Evolutionary conservation across 2,888 invertebrate genomes (phyloP).

Genomic region (Drosophila robusta): DNA sequence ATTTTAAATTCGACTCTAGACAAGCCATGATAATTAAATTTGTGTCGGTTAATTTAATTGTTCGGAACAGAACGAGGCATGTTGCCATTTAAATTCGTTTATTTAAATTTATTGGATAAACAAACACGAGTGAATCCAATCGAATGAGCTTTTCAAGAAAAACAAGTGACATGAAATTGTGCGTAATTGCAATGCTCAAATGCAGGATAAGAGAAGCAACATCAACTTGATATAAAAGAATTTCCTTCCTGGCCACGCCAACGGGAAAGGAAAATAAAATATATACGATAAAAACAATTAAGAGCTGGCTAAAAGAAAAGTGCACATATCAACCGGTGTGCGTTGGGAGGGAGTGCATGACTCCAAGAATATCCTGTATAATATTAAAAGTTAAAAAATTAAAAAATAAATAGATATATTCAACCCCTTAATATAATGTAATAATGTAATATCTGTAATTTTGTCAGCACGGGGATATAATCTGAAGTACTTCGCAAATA

Average conservation of each 20-base stretch:
- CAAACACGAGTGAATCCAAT: background rate
- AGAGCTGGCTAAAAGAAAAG: slow-evolving; percentile 11
- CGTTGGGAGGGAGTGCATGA: background rate
- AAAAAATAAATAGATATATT: too few species aligned
- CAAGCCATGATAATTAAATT: slow-evolving; percentile 9
- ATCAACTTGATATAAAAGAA: slow-evolving; percentile 7
- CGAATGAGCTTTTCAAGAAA: background rate
- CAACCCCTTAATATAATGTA: too few species aligned
- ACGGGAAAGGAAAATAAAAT: slow-evolving; percentile 12
- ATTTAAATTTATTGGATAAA: background rate
- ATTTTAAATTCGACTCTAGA: background rate
- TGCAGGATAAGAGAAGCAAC: background rate
- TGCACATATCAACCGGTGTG: background rate
- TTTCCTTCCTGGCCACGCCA: slow-evolving; percentile 28
- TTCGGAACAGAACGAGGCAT: background rate
- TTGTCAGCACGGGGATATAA: too few species aligned
- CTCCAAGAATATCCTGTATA: background rate
- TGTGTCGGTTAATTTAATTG: background rate
- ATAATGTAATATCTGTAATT: too few species aligned
- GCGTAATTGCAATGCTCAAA: slow-evolving; percentile 10
- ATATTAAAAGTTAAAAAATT: too few species aligned
- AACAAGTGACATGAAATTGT: background rate
- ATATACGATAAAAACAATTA: slow-evolving; percentile 5
- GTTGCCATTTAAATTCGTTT: background rate
- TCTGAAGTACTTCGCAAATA: too few species aligned